Evolutionary conservation across 2,113 vertebrate genomes (phyloP).

Genomic region (Sylvicapra grimmia): DNA sequence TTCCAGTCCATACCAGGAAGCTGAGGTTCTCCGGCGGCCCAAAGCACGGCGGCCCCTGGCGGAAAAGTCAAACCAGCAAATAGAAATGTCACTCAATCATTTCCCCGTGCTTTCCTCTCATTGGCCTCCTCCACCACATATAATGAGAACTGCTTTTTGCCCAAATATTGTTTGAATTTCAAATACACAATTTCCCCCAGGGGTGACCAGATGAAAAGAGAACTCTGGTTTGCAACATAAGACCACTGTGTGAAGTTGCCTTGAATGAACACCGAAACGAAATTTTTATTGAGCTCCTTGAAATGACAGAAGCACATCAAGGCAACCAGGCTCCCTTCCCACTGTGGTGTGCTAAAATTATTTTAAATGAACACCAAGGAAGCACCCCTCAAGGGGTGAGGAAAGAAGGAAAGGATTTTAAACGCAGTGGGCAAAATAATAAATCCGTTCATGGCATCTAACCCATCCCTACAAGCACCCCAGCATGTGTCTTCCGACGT

Average conservation of each 20-base stretch:
- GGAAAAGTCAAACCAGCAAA: slow-evolving; percentile 67
- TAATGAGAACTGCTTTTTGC: slow-evolving; percentile 69
- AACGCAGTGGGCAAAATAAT: slow-evolving; percentile 31
- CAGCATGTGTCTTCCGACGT: background rate
- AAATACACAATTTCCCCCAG: slow-evolving; percentile 65
- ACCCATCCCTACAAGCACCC: background rate
- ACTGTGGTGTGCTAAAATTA: slow-evolving; percentile 38
- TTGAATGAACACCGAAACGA: slow-evolving; percentile 48
- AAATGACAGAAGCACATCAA: slow-evolving; percentile 50
- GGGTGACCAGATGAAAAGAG: slow-evolving; percentile 70
- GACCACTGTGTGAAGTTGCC: slow-evolving; percentile 35
- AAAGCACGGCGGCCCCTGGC: slow-evolving; percentile 26
- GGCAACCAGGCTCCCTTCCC: slow-evolving; percentile 24
- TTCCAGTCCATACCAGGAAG: slow-evolving; percentile 54
- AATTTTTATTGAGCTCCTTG: slow-evolving; percentile 69
- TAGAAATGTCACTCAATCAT: slow-evolving; percentile 74
- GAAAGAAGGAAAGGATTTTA: slow-evolving; percentile 46
- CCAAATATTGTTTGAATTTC: slow-evolving; percentile 75
- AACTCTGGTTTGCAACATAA: slow-evolving; percentile 60
- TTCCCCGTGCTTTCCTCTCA: slow-evolving; percentile 22
- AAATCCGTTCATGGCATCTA: background rate
- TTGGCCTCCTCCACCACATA: slow-evolving; percentile 53
- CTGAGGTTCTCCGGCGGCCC: slow-evolving; percentile 20
- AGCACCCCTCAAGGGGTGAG: slow-evolving; percentile 28
- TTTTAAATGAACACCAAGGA: slow-evolving; percentile 48